Percentiles rank a stretch among this genome's conserved stretches.
phyloP scores from a whole-genome alignment of 2,888 invertebrate species.

The Charanyca ferruginea region DNA sequence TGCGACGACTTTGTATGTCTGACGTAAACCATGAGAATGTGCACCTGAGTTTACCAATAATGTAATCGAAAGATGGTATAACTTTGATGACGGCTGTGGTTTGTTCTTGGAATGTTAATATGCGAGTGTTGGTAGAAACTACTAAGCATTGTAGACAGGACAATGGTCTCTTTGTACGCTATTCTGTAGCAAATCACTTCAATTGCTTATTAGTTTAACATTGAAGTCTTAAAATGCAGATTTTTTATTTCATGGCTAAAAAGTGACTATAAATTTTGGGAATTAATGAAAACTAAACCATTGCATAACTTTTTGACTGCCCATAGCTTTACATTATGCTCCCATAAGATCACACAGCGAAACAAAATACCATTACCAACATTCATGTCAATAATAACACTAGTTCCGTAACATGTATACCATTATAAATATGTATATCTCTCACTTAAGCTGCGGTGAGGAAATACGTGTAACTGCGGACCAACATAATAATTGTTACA shows the following conservation, averaged over 20 bases:
- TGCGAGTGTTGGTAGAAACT: not conserved
- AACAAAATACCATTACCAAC: slow-evolving; percentile 10
- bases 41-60: slow-evolving; percentile 37
- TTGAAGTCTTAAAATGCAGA: too few species aligned
- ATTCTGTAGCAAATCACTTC: too few species aligned
- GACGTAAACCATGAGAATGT: slow-evolving; percentile 40
- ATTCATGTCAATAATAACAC: not conserved
- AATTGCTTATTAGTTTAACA: too few species aligned
- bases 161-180: too few species aligned
- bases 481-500: slow-evolving; percentile 12
- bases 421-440: not conserved
- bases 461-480: slow-evolving; percentile 21
- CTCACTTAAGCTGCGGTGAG: not conserved
- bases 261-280: too few species aligned
- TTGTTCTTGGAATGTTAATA: not conserved
- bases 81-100: not conserved
- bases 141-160: not conserved
- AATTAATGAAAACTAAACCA: too few species aligned
- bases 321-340: not conserved
- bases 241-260: too few species aligned
- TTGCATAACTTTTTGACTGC: too few species aligned
- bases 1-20: slow-evolving; percentile 43
- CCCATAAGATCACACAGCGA: slow-evolving; percentile 6
- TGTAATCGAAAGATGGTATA: slow-evolving; percentile 13
- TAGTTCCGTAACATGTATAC: slow-evolving; percentile 10